Percentiles rank a stretch among this genome's conserved stretches.
These are phyloP conservation scores for Hydractinia echinata DNA, from an alignment of 30 jellyfish, hydroid and myxozoan species.

Conservation along the genomic window DNA sequence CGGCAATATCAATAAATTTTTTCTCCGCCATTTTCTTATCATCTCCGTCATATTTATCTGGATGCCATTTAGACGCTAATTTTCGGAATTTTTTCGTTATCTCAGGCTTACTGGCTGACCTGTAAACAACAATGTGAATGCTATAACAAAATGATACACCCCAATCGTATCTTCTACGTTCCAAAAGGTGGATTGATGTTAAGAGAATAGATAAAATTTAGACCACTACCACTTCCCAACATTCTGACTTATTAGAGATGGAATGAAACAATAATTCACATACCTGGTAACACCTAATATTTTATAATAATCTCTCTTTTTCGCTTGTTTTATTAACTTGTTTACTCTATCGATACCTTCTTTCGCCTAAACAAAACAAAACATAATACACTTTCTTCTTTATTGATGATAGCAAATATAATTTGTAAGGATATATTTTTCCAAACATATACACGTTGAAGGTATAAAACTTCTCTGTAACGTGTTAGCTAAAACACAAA, in stretches of 20 bases:
- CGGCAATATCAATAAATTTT: slow-evolving; percentile 77
- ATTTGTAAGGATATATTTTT: too few relatives aligned
- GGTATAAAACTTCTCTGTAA: too few relatives aligned
- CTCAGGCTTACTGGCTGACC: slow-evolving; percentile 80
- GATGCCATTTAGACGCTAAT: slow-evolving; percentile 90
- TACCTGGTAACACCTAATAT: slow-evolving; percentile 80
- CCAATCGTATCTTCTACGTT: too few relatives aligned
- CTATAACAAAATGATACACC: neutral
- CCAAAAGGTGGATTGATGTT: too few relatives aligned
- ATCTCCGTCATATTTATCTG: slow-evolving; percentile 74
- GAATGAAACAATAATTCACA: neutral
- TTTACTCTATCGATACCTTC: slow-evolving; percentile 80
- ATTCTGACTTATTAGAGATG: neutral
- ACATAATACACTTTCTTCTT: too few relatives aligned
- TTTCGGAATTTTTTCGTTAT: slow-evolving; percentile 68
- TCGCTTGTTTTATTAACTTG: slow-evolving; percentile 61
- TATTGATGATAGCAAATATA: too few relatives aligned
- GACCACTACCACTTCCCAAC: too few relatives aligned
- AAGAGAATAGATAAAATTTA: too few relatives aligned
- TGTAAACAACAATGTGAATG: neutral
- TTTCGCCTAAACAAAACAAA: slow-evolving; percentile 49
- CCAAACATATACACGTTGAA: too few relatives aligned
- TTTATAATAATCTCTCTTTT: slow-evolving; percentile 84
- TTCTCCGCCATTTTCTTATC: slow-evolving; percentile 83
- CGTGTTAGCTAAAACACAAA: too few relatives aligned